Conservation (phyloP, 2,113 vertebrate genomes). For the Gymnarchus niloticus region DNA sequence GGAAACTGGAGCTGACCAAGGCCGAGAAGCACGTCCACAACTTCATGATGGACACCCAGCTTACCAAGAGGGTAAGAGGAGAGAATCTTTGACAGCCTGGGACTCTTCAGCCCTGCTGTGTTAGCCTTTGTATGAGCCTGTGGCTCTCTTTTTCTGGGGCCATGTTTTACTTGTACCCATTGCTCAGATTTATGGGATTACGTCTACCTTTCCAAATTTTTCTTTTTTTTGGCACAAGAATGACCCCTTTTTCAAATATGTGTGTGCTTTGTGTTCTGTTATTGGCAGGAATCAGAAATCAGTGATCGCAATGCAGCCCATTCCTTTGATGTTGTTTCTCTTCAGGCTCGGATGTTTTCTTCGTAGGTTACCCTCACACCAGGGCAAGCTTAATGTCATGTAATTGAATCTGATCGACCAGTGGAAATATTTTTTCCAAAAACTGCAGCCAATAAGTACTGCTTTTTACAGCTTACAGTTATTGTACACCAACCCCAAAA, state of each 20-base stretch:
- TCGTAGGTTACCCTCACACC: not conserved
- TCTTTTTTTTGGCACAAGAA: not conserved
- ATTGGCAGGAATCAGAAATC: not conserved
- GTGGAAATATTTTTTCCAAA: not conserved
- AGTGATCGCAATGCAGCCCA: not conserved
- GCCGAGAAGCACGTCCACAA: conserved; percentile 98
- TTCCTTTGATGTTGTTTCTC: not conserved
- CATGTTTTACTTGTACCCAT: not conserved
- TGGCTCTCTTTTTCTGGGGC: not conserved
- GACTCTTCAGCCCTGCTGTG: not conserved
- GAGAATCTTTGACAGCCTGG: not conserved
- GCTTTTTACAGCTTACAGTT: not conserved
- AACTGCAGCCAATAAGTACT: not conserved
- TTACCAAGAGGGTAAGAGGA: conserved; percentile 87
- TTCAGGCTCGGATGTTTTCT: not conserved
- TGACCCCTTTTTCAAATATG: not conserved
- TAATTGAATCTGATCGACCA: not conserved
- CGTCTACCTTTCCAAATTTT: not conserved
- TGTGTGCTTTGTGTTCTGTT: too few relatives aligned
- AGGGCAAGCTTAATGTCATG: not conserved
- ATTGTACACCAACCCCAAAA: not conserved
- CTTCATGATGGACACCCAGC: conserved; percentile 99
- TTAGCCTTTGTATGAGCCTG: not conserved
- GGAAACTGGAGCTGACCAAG: conserved; percentile 97
- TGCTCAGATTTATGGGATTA: not conserved